Percentiles rank a stretch among this genome's conserved stretches.
These are phyloP conservation scores for Montipora capitata DNA, from an alignment of 92 coral and sea anemone species.

Conservation along the genomic window DNA sequence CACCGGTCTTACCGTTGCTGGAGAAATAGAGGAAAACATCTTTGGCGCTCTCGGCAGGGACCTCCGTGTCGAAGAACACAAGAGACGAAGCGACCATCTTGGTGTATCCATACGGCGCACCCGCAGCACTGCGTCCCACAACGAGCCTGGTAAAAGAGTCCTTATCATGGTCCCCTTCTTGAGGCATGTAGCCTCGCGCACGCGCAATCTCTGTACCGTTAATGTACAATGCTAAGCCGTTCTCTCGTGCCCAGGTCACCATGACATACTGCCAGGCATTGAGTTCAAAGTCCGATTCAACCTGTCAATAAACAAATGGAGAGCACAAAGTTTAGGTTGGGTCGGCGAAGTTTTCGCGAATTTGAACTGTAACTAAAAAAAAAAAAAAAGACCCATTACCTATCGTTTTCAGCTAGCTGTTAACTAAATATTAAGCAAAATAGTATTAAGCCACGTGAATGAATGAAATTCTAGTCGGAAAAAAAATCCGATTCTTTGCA, in stretches of 20 bases:
- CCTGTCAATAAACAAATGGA: constrained; percentile 51
- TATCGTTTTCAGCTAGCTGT: too few relatives aligned
- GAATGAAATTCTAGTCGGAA: too few relatives aligned
- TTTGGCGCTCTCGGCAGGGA: constrained; percentile 83
- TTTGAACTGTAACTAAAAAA: background rate
- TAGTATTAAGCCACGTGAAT: too few relatives aligned
- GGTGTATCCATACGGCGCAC: constrained; percentile 96
- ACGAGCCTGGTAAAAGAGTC: constrained; percentile 86
- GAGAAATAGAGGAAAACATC: constrained; percentile 94
- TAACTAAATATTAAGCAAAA: too few relatives aligned
- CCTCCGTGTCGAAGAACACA: constrained; percentile 90
- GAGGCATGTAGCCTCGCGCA: constrained; percentile 85
- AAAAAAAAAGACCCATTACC: background rate
- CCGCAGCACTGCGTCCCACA: constrained; percentile 94
- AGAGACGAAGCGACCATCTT: constrained; percentile 91
- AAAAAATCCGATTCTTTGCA: too few relatives aligned
- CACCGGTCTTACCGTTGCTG: constrained; percentile 86
- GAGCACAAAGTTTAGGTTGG: too few relatives aligned
- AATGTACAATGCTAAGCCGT: constrained; percentile 89
- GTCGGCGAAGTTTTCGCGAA: too few relatives aligned
- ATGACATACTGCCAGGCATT: constrained; percentile 90
- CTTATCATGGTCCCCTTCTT: constrained; percentile 87
- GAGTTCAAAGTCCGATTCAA: constrained; percentile 82
- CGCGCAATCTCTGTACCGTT: constrained; percentile 88
- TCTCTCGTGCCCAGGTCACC: constrained; percentile 91